phyloP scores from a whole-genome alignment of 2,797 vertebrate genomes.

The Karalla daura region DNA sequence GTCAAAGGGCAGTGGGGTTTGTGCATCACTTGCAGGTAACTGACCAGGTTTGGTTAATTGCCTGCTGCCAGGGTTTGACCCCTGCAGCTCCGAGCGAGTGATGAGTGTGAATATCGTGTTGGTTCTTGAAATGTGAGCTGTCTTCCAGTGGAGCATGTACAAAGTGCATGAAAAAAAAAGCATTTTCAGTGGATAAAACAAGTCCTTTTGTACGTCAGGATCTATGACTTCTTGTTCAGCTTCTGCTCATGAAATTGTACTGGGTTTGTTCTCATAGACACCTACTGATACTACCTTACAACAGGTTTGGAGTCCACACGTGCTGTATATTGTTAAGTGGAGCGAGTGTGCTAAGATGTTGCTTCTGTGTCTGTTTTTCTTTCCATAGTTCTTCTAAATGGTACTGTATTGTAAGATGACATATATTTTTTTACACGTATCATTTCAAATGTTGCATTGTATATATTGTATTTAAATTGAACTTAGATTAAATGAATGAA shows the following conservation, averaged over 20 bases:
- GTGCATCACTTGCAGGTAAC: conserved; percentile 23
- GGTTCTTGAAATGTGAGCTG: conserved; percentile 64
- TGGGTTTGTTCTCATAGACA: conserved; percentile 66
- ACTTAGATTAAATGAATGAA: conserved; percentile 78
- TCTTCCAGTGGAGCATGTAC: conserved; percentile 80
- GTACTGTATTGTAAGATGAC: conserved; percentile 86
- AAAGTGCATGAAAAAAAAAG: conserved; percentile 81
- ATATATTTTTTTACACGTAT: conserved; percentile 87
- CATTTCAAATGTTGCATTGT: conserved; percentile 83
- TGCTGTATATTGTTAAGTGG: conserved; percentile 70
- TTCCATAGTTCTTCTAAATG: conserved; percentile 76
- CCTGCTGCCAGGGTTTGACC: conserved; percentile 9
- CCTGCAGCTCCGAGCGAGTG: conserved; percentile 15
- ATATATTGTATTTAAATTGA: conserved; percentile 80
- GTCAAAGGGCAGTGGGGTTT: conserved; percentile 9
- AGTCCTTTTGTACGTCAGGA: conserved; percentile 62
- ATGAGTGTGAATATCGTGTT: conserved; percentile 43
- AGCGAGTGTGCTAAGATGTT: conserved; percentile 72
- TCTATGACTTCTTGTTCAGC: conserved; percentile 66
- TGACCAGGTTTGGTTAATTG: conserved; percentile 18
- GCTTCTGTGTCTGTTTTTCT: conserved; percentile 71
- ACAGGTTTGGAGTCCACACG: conserved; percentile 50
- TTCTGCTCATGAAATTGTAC: conserved; percentile 66
- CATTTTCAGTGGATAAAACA: conserved; percentile 63
- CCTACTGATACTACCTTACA: conserved; percentile 61